phyloP scores from a whole-genome alignment of 2,888 invertebrate species.

The Mayetiola destructor region DNA sequence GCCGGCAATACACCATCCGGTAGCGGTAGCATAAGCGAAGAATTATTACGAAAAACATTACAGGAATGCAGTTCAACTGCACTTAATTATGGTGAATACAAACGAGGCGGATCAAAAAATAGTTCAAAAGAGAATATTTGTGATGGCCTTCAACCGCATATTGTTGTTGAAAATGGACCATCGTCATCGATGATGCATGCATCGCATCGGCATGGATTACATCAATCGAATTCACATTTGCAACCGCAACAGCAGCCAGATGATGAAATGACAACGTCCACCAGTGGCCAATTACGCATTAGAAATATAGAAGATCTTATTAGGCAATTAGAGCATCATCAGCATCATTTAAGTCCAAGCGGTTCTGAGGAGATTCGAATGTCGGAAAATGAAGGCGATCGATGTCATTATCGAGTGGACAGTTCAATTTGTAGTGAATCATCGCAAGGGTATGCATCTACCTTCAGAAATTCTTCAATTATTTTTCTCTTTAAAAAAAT shows the following conservation, averaged over 20 bases:
- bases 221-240: slow-evolving; percentile 17
- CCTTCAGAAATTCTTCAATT: neutral
- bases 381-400: slow-evolving; percentile 79
- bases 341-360: slow-evolving; percentile 77
- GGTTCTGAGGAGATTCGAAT: slow-evolving; percentile 74
- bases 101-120: slow-evolving; percentile 41
- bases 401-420: slow-evolving; percentile 76
- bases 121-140: slow-evolving; percentile 62
- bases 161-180: slow-evolving; percentile 34
- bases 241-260: slow-evolving; percentile 13
- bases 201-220: slow-evolving; percentile 22
- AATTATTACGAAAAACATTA: slow-evolving; percentile 51
- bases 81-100: slow-evolving; percentile 42
- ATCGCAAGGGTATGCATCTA: slow-evolving; percentile 46
- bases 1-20: slow-evolving; percentile 45
- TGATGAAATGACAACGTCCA: slow-evolving; percentile 55
- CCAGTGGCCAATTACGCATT: slow-evolving; percentile 69
- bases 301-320: slow-evolving; percentile 83
- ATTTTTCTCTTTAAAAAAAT: neutral
- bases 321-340: slow-evolving; percentile 74
- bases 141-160: slow-evolving; percentile 49
- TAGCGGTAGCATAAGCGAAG: slow-evolving; percentile 52
- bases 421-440: slow-evolving; percentile 58
- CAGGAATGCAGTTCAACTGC: slow-evolving; percentile 42
- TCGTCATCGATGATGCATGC: slow-evolving; percentile 28